A percentile compares a stretch with the other conserved stretches of the same genome.
Evolutionary conservation across 1,140 invertebrate species (phyloP).

Genomic region (Scylla paramamosain): DNA sequence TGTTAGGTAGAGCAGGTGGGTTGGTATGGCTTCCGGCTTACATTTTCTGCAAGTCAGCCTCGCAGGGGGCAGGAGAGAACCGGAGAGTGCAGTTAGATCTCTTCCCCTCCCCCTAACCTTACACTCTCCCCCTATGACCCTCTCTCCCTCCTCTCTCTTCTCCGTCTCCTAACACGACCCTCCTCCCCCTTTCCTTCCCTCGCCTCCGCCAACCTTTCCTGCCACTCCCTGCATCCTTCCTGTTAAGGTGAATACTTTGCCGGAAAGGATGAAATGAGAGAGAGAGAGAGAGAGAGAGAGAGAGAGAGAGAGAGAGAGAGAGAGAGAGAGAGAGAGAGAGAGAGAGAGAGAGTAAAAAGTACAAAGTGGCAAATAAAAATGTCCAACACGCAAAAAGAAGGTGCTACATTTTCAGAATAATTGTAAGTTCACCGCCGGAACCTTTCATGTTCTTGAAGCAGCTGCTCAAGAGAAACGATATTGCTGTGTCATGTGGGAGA

Average conservation of each 20-base stretch:
- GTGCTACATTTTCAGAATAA: slow-evolving; percentile 14
- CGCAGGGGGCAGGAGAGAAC: background rate
- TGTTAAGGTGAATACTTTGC: background rate
- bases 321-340: background rate
- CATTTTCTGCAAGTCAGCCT: slow-evolving; percentile 10
- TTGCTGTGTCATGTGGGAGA: slow-evolving; percentile 11
- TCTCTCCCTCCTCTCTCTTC: background rate
- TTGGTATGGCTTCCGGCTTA: slow-evolving; percentile 22
- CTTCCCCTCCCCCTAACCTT: background rate
- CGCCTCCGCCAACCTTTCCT: background rate
- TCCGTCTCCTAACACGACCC: background rate
- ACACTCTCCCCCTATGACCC: background rate
- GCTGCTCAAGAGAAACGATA: background rate
- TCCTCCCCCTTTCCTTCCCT: background rate
- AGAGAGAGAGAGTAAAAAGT: background rate
- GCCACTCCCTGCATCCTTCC: background rate
- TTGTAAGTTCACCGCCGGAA: background rate
- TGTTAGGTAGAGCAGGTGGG: background rate
- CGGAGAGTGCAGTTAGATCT: background rate
- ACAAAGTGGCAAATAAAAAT: background rate
- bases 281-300: slow-evolving; percentile 11
- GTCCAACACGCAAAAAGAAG: background rate
- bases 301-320: background rate
- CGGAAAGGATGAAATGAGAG: background rate
- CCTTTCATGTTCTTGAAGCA: background rate